Evolutionary conservation across 2,113 vertebrate species (phyloP).

Genomic region (Scophthalmus maximus): DNA sequence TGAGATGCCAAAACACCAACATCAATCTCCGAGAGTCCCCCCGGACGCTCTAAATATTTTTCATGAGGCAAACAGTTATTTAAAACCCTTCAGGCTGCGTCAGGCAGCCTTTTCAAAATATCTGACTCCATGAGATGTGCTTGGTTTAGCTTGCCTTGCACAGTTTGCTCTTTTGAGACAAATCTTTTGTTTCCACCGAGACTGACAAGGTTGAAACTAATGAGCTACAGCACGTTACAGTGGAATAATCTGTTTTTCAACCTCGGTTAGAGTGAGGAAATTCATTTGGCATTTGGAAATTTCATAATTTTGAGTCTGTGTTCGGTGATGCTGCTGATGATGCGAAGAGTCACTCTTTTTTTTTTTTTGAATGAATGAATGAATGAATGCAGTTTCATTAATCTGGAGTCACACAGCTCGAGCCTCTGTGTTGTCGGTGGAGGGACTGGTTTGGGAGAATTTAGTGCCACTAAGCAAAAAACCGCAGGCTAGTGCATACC

Average conservation of each 20-base stretch:
- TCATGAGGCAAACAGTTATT: slow-evolving; percentile 72
- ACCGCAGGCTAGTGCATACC: slow-evolving; percentile 67
- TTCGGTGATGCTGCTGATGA: slow-evolving; percentile 37
- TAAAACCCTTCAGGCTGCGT: slow-evolving; percentile 70
- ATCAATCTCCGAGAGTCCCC: slow-evolving; percentile 66
- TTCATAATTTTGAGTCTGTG: slow-evolving; percentile 9
- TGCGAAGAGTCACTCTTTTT: slow-evolving; percentile 4
- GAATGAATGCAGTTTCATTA: slow-evolving; percentile 16
- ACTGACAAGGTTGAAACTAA: slow-evolving; percentile 34
- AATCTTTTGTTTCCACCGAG: slow-evolving; percentile 51
- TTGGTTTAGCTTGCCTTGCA: slow-evolving; percentile 45
- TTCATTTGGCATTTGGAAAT: not conserved
- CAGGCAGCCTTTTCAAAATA: slow-evolving; percentile 57
- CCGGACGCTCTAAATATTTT: slow-evolving; percentile 70
- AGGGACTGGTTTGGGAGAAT: slow-evolving; percentile 3
- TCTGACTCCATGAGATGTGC: slow-evolving; percentile 44
- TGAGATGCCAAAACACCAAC: slow-evolving; percentile 70
- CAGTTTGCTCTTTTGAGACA: slow-evolving; percentile 45
- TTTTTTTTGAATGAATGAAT: too few species aligned
- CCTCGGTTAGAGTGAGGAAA: too few species aligned
- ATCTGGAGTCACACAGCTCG: not conserved
- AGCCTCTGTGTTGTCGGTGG: slow-evolving; percentile 3
- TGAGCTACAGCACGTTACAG: not conserved
- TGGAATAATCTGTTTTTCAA: not conserved
- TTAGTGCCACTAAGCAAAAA: slow-evolving; percentile 62